These are phyloP conservation scores for Mormyrops boulengeri DNA, from an alignment of 2,797 vertebrate species.

Conservation along the genomic window DNA sequence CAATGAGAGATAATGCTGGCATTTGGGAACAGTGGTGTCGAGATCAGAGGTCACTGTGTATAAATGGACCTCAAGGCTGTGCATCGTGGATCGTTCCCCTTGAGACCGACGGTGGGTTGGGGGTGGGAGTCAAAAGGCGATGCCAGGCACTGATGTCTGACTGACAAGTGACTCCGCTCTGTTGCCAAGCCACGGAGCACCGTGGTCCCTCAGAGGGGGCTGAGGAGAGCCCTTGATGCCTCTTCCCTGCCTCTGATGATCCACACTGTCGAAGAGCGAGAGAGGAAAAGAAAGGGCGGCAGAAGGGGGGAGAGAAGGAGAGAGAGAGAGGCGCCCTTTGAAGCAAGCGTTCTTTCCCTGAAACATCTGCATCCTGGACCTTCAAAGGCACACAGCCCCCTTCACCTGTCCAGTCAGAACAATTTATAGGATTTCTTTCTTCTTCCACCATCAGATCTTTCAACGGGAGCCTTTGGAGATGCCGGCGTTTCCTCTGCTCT, in stretches of 20 bases:
- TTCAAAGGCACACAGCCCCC: slow-evolving; percentile 32
- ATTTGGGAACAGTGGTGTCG: not conserved
- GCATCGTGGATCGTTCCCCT: not conserved
- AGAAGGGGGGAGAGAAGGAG: not conserved
- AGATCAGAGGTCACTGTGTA: not conserved
- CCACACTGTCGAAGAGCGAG: slow-evolving; percentile 10
- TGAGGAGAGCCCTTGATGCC: slow-evolving; percentile 18
- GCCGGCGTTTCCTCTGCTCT: slow-evolving; percentile 24
- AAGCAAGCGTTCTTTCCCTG: slow-evolving; percentile 23
- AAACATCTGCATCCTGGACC: slow-evolving; percentile 27
- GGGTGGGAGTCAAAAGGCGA: not conserved
- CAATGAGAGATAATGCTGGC: not conserved
- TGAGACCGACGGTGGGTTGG: not conserved
- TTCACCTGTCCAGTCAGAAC: slow-evolving; percentile 29
- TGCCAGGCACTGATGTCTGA: slow-evolving; percentile 1
- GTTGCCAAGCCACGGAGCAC: not conserved
- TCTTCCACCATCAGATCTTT: slow-evolving; percentile 27
- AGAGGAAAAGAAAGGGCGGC: not conserved
- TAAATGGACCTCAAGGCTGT: not conserved
- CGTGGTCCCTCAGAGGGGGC: slow-evolving; percentile 9
- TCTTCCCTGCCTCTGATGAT: not conserved
- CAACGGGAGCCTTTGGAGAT: slow-evolving; percentile 23
- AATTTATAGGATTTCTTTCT: slow-evolving; percentile 34
- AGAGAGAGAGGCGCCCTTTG: slow-evolving; percentile 21
- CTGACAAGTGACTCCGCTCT: slow-evolving; percentile 15